A percentile compares a stretch with the other conserved stretches of the same genome.
phyloP scores from a whole-genome alignment of 1,140 invertebrate species.

The Scaptomyza graminum region DNA sequence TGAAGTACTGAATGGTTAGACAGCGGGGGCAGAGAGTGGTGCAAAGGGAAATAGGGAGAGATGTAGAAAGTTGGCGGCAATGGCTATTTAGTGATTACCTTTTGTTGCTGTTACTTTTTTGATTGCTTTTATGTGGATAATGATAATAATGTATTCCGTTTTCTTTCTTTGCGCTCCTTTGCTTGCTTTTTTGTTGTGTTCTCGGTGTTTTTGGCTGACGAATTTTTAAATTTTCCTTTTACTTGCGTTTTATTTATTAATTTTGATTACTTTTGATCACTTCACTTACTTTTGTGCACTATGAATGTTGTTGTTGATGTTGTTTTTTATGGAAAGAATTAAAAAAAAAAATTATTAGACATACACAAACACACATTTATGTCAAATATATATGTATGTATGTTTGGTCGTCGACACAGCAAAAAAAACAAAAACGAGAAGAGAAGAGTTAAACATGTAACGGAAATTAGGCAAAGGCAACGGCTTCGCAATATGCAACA shows the following conservation, averaged over 20 bases:
- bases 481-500: conserved; percentile 44
- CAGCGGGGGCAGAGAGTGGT: background rate
- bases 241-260: conserved; percentile 14
- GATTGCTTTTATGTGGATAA: conserved; percentile 45
- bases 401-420: conserved; percentile 4
- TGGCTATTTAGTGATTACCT: conserved; percentile 40
- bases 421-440: conserved; percentile 16
- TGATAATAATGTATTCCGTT: conserved; percentile 43
- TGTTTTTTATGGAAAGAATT: background rate
- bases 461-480: conserved; percentile 6
- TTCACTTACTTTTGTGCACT: conserved; percentile 52
- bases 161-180: conserved; percentile 14
- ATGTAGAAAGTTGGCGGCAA: conserved; percentile 9
- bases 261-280: conserved; percentile 46
- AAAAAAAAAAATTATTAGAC: conserved; percentile 8
- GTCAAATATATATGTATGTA: background rate
- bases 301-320: conserved; percentile 14
- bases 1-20: background rate
- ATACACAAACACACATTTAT: background rate
- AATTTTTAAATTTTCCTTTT: background rate
- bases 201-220: conserved; percentile 10
- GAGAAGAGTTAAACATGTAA: conserved; percentile 1
- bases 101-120: conserved; percentile 56
- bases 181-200: conserved; percentile 13
- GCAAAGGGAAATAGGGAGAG: background rate